Base-by-base conservation (phyloP, 2,797 vertebrate species). In the Dermochelys coriacea region DNA sequence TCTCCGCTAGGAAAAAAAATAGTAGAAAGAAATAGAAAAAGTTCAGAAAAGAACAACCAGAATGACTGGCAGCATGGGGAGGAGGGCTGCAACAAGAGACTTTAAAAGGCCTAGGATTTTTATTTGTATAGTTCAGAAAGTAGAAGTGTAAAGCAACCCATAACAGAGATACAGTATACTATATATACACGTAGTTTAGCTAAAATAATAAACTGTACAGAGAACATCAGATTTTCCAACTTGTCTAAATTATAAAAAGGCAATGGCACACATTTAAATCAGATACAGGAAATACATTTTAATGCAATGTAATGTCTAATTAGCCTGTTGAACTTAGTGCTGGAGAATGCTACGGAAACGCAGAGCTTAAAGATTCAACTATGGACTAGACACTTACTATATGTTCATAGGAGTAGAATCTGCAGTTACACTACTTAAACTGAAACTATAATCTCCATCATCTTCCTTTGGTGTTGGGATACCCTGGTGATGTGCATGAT, bases 261-360 rank as follows among this genome's bases (percentile, higher is more conserved):
- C 57, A 90, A 85, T 52, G 59, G 51, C 54, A 93, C 57, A 21
- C 80, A 79, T 88, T 96, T 96, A 88, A 96, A 85, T 78, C 64
- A 49, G 31, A 88, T 81, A 91, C 85, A 94, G 93, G 80, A 96
- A 88, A 93, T 96, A n/a, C 4, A 82, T 94, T 96, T 96, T 93
- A 92, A 91, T 88, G 82, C 78, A 79, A 2, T 71, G 8, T 80
- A 93, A 93, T 94, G 91, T 49, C 41, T 77, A 77, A 79, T 52
- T 93, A 88, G 80, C 5, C 16, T 90, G 74, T 88, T 49, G 14
- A 45, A 89, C 49, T 80, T 74, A 74, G 25, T 78, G 80, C 37
- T 87, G 54, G 82, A 54, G 21, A 91, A 21, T 85, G 85, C 75
- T 82, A 82, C 79, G 16, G 59, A 79, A 93, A 93, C 27, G 49